Evolutionary conservation across 2,113 vertebrate genomes (phyloP).

Genomic region (Azemiops feae): DNA sequence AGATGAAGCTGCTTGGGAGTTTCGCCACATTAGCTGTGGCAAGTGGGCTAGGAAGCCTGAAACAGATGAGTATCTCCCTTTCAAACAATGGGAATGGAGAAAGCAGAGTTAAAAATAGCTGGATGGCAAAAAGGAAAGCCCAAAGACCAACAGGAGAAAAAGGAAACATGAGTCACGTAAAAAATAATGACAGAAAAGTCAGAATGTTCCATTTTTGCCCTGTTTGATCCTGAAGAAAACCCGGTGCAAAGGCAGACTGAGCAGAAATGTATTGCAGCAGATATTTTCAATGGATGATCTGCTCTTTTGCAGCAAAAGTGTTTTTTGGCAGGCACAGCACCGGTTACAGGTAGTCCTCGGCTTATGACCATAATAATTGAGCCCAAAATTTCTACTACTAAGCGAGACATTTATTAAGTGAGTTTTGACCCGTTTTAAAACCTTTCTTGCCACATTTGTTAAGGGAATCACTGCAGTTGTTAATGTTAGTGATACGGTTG

Average conservation of each 20-base stretch:
- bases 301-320: neutral
- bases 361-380: no score
- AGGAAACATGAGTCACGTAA: neutral
- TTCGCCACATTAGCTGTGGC: neutral
- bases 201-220: neutral
- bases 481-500: no score
- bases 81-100: neutral
- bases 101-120: neutral
- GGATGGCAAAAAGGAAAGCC: neutral
- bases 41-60: neutral
- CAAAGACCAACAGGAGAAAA: neutral
- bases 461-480: no score
- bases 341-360: no score
- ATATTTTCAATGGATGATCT: no score
- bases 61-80: neutral
- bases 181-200: neutral
- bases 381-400: no score
- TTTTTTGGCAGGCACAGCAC: neutral
- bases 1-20: neutral
- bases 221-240: neutral
- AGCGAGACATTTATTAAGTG: no score
- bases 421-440: no score
- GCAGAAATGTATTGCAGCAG: neutral
- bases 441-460: no score
- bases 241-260: neutral